These are phyloP conservation scores for Cybosia mesomella DNA, from an alignment of 2,888 invertebrate species.

Conservation along the genomic window DNA sequence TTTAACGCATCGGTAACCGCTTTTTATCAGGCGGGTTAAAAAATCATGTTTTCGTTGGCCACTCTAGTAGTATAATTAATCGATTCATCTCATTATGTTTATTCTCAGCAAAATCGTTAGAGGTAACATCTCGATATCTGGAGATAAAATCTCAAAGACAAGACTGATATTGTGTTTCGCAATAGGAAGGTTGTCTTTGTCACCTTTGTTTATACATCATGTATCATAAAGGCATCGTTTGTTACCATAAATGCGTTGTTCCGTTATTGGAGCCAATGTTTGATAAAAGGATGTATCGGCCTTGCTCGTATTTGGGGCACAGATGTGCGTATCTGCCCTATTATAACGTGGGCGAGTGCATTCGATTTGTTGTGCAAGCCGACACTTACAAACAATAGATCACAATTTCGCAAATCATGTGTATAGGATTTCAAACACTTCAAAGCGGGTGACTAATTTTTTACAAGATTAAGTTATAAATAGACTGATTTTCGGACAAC, in stretches of 20 bases:
- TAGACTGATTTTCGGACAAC: background rate
- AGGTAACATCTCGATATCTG: background rate
- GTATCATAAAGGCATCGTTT: slow-evolving; percentile 62
- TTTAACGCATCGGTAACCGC: background rate
- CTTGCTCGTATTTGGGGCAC: slow-evolving; percentile 74
- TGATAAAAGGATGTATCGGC: slow-evolving; percentile 74
- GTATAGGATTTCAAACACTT: background rate
- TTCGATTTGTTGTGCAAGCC: slow-evolving; percentile 47
- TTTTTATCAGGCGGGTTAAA: background rate
- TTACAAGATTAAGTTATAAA: background rate
- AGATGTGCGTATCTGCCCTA: slow-evolving; percentile 65
- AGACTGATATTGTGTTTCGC: slow-evolving; percentile 14
- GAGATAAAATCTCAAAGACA: slow-evolving; percentile 9
- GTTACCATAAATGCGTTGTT: slow-evolving; percentile 58
- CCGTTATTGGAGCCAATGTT: slow-evolving; percentile 65
- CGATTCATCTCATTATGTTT: background rate
- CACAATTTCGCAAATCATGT: slow-evolving; percentile 8
- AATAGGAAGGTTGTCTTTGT: slow-evolving; percentile 33
- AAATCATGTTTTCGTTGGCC: background rate
- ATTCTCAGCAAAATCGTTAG: slow-evolving; percentile 1
- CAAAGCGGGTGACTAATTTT: background rate
- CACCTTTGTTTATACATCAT: slow-evolving; percentile 52
- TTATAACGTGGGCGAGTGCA: slow-evolving; percentile 62
- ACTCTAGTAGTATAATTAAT: background rate
- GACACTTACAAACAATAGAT: slow-evolving; percentile 24